Base-by-base conservation (phyloP, 2,113 vertebrate genomes). In the Lagopus leucura region DNA sequence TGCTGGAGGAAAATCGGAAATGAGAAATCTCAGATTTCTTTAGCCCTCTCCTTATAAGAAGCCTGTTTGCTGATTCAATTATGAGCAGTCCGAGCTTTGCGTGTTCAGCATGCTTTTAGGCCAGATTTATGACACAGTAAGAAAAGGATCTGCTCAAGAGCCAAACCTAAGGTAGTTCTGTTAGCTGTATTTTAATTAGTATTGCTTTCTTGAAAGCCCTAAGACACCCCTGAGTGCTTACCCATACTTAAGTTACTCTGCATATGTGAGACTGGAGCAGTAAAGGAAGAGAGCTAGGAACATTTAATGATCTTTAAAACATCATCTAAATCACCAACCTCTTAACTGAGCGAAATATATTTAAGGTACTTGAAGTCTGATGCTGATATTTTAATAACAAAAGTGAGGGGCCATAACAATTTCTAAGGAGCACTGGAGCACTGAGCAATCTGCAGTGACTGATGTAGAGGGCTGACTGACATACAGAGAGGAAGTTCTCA, bases 21-120 rank as follows among this genome's bases (percentile, higher is more conserved):
- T 90, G 66, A 70, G 27, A 88, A 89, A 32, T 25, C 50, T 86
- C 82, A 73, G 71, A 32, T 76, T 54, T 45, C 25, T 47, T 92
- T 88, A 80, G 60, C 54, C 80, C 4, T 61, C 10, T 58, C 75
- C 80, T 55, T 8, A 1, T 71, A 66, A 66, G 54, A 80, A 88
- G 55, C 67, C 75, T 65, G 80, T 90, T 94, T 42, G 58, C 42
- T 95, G 85, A 91, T 86, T 95, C 80, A 89, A 91, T 52, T 60
- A 32, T 48, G 54, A 92, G 54, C 48, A 78, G 52, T 78, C 52
- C 57, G 74, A 92, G 28, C 38, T 78, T 81, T 92, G 61, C 52
- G 17, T 69, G 36, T 78, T 79, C 65, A 82, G 3, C 65, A 69
- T 78, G 83, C 65, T 94, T 92, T 93, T 92, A 88, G 76, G 61